Conservation (phyloP, 2,797 vertebrate species). For the Otolemur crassicaudatus region DNA sequence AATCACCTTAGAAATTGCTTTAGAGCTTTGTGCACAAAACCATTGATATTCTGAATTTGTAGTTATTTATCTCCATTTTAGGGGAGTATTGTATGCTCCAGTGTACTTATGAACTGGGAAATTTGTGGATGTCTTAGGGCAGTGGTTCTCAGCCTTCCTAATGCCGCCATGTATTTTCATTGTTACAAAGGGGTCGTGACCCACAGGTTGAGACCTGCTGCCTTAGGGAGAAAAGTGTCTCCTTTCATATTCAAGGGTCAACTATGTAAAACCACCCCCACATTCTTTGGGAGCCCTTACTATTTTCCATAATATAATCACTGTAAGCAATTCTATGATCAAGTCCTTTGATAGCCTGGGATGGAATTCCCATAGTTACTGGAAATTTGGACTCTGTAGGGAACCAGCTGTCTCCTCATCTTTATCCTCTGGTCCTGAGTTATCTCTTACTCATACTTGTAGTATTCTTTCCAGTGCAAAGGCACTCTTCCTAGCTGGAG, state of each 20-base stretch:
- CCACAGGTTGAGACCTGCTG: too few species aligned
- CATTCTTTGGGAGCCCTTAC: not conserved
- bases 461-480: not conserved
- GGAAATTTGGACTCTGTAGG: not conserved
- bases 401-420: not conserved
- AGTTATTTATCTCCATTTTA: not conserved
- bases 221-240: not conserved
- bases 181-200: too few species aligned
- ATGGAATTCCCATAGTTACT: not conserved
- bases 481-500: not conserved
- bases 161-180: too few species aligned
- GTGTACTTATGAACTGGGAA: not conserved
- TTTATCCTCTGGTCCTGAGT: not conserved
- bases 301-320: not conserved
- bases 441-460: not conserved
- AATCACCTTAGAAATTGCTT: conserved; percentile 9
- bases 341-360: not conserved
- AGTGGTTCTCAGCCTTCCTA: too few species aligned
- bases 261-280: not conserved
- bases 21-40: not conserved
- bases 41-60: not conserved
- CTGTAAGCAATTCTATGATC: not conserved
- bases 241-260: not conserved
- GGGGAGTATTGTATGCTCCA: not conserved
- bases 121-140: not conserved